These are phyloP conservation scores for Aphelocoma coerulescens DNA, from an alignment of 2,113 vertebrate species.

Conservation along the genomic window DNA sequence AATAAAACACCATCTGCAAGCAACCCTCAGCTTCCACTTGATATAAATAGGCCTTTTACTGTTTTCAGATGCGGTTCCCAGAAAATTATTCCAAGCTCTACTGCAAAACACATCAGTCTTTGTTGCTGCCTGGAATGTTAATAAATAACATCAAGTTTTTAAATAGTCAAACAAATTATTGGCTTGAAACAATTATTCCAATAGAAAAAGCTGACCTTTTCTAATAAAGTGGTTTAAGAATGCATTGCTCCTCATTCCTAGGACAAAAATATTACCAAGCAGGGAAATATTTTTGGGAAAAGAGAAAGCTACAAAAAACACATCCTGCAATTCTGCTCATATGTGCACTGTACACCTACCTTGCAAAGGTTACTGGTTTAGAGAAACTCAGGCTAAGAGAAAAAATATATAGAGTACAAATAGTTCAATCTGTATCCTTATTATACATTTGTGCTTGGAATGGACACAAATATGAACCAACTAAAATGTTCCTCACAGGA, in stretches of 20 bases:
- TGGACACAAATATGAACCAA: not conserved
- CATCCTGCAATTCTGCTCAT: not conserved
- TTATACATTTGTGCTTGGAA: not conserved
- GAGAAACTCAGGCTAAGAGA: not conserved
- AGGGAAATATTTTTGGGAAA: not conserved
- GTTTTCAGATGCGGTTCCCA: slow-evolving; percentile 68
- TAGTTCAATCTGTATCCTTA: not conserved
- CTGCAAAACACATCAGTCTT: slow-evolving; percentile 71
- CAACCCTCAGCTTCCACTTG: slow-evolving; percentile 69
- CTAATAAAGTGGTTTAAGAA: slow-evolving; percentile 45
- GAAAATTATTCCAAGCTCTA: slow-evolving; percentile 72
- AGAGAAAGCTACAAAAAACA: not conserved
- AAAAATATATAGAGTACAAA: not conserved
- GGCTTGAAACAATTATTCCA: slow-evolving; percentile 60
- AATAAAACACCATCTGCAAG: slow-evolving; percentile 76
- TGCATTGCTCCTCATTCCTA: slow-evolving; percentile 2
- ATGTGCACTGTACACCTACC: not conserved
- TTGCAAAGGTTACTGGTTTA: slow-evolving; percentile 20
- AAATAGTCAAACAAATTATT: slow-evolving; percentile 71
- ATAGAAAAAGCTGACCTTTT: slow-evolving; percentile 60
- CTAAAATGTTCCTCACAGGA: slow-evolving; percentile 14
- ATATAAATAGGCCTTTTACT: slow-evolving; percentile 73
- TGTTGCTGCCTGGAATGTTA: slow-evolving; percentile 67
- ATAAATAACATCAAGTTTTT: slow-evolving; percentile 69
- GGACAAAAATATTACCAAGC: slow-evolving; percentile 45